Conservation (phyloP, 1,140 invertebrate species). For the Branchinecta lindahli region DNA sequence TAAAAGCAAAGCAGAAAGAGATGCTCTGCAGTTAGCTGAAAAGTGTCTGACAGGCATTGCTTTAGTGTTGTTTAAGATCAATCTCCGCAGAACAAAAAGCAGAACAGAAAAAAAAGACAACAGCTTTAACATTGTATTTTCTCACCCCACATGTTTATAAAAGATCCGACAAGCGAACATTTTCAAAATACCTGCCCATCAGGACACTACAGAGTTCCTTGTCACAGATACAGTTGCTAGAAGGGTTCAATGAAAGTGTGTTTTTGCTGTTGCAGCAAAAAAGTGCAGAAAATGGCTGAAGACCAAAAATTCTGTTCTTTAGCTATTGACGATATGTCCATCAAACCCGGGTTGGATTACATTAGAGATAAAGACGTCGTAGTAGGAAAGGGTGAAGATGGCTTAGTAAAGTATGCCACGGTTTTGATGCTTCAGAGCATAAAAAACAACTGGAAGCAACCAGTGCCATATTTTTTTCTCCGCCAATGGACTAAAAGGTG, state of each 20-base stretch:
- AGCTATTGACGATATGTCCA: background rate
- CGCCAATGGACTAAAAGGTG: too few species aligned
- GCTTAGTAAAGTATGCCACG: background rate
- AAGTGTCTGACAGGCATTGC: background rate
- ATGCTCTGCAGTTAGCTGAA: slow-evolving; percentile 1
- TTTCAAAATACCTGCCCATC: slow-evolving; percentile 4
- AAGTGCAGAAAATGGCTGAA: background rate
- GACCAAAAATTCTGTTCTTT: background rate
- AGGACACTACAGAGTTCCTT: background rate
- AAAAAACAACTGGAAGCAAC: background rate
- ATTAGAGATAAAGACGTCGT: slow-evolving; percentile 8
- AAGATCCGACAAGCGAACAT: background rate
- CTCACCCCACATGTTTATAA: background rate
- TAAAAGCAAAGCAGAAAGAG: background rate
- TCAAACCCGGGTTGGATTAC: slow-evolving; percentile 8
- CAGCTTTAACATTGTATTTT: background rate
- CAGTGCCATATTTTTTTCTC: background rate
- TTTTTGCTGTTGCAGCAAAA: slow-evolving; percentile 1
- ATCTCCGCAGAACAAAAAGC: background rate
- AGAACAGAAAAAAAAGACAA: background rate
- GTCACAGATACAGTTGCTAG: background rate
- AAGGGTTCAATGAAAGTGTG: slow-evolving; percentile 1
- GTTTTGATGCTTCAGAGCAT: slow-evolving; percentile 5
- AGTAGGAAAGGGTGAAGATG: background rate
- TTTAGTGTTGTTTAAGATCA: background rate